Base-by-base conservation (phyloP, 64 coral and sea anemone genomes). In the Cladopsammia gracilis region DNA sequence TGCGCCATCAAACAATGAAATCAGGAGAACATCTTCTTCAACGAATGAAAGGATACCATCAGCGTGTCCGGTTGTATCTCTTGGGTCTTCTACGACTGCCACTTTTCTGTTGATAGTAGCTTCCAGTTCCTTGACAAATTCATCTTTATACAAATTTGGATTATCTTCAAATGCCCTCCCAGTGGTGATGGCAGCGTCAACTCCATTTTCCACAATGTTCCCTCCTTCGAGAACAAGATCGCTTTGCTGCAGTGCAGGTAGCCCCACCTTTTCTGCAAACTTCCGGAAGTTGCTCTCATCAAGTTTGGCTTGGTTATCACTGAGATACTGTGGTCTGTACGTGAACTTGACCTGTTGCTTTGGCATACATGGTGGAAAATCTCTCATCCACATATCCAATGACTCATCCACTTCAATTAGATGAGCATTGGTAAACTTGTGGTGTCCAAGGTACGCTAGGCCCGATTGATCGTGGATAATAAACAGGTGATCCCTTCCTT, bases 321-420 rank as follows among this genome's bases (percentile, higher is more conserved):
- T 82, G 20, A 97, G 43, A 58, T 97, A 94, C 75, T 93, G 87
- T 23, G 95, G 95, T 16, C 62, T 85, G 47, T 97, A 97, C 8
- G 71, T 94, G 16, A 97, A 93, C 60, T 97, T 97, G 14, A 97
- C 65, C 56, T 97, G 93, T 11, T 83, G 23, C 44, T 90, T 74
- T 82, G 93, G 93, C 87, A 95, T 80, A 48, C 24, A 24, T 15
- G 87, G 87, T 7, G 91, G 56, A 53, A 94, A 94, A 91, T 97
- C 95, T 91, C 95, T 93, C 66, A 89, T 94, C 95, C 95, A 97
- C 58, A 90, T 60, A 78, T 97, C 95, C 50, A 97, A 19, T 8
- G 62, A 89, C 34, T 76, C 68, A 10, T 70, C 83, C 16, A 94
- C 85, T 64, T 94, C 88, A 15, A 94, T 91, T 9, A 91, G 58